Percentiles rank a stretch among this genome's conserved stretches.
Conservation (phyloP, 2,888 invertebrate genomes). For the Leptopilina drosophilae region DNA sequence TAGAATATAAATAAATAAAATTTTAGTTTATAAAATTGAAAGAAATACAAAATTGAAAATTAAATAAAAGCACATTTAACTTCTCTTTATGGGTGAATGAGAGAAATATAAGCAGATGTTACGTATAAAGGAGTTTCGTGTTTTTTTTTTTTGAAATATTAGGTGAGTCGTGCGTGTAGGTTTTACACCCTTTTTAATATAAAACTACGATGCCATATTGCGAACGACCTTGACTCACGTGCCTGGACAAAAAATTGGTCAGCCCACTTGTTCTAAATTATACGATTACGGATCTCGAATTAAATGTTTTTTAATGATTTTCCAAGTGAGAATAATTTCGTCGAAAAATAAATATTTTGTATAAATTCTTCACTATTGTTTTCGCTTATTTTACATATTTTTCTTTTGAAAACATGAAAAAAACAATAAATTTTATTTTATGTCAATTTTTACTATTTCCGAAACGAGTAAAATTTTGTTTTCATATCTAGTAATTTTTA, state of each 20-base stretch:
- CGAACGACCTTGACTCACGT: conserved; percentile 28
- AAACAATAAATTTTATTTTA: no score
- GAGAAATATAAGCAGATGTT: background rate
- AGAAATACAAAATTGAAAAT: background rate
- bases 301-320: background rate
- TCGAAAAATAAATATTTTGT: no score
- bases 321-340: no score
- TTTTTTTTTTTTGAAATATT: conserved; percentile 3
- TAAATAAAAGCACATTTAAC: background rate
- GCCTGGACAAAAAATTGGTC: conserved; percentile 6
- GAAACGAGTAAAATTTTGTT: no score
- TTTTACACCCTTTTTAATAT: conserved; percentile 9
- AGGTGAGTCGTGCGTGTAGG: background rate
- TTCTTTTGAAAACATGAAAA: no score
- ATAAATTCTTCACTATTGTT: no score
- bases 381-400: no score
- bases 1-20: no score
- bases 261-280: conserved; percentile 23
- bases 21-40: background rate
- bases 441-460: no score
- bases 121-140: background rate
- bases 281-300: background rate
- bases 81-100: no score
- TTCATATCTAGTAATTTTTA: no score
- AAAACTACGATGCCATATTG: background rate